A percentile compares a stretch with the other conserved stretches of the same genome.
phyloP scores from a whole-genome alignment of 2,888 invertebrate species.

The Pachydiplax longipennis region DNA sequence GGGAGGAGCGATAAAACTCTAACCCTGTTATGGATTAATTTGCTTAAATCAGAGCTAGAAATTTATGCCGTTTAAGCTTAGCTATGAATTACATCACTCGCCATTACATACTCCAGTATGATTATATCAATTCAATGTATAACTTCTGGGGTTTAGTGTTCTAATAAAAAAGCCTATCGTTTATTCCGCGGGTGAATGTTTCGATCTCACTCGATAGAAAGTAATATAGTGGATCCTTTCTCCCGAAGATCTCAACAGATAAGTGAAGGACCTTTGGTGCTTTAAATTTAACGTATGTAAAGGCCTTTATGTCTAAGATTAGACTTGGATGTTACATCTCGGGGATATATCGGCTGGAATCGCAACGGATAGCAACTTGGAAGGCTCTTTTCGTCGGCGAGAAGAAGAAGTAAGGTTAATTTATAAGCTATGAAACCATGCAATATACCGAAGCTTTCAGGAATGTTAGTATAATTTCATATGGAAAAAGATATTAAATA shows the following conservation, averaged over 20 bases:
- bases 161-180: too few species aligned
- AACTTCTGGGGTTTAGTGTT: too few species aligned
- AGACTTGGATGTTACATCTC: not conserved
- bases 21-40: too few species aligned
- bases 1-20: too few species aligned
- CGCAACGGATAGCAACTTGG: not conserved
- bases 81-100: too few species aligned
- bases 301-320: not conserved
- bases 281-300: not conserved
- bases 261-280: not conserved
- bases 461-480: not conserved
- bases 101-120: too few species aligned
- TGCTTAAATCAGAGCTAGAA: too few species aligned
- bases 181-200: too few species aligned
- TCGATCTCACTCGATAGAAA: too few species aligned
- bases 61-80: too few species aligned
- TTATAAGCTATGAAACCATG: not conserved
- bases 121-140: too few species aligned
- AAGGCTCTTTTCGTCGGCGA: not conserved
- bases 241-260: not conserved
- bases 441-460: not conserved
- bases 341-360: not conserved
- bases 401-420: not conserved
- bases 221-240: too few species aligned
- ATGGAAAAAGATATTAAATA: not conserved